These are phyloP conservation scores for Lophius americanus DNA, from an alignment of 2,797 vertebrate genomes.

Conservation along the genomic window DNA sequence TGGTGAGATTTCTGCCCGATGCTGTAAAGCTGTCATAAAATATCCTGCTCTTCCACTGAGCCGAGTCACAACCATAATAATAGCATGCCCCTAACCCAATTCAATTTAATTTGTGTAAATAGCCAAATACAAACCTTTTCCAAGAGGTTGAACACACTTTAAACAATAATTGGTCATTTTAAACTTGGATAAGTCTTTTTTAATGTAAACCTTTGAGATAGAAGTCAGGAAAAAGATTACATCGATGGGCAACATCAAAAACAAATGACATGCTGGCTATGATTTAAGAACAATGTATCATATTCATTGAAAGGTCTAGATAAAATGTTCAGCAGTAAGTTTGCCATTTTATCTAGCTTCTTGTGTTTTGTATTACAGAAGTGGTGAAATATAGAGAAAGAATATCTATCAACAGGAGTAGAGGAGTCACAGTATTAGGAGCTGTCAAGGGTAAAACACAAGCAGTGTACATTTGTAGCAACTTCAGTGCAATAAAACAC, in stretches of 20 bases:
- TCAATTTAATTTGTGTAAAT: neutral
- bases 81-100: neutral
- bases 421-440: constrained; percentile 34
- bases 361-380: constrained; percentile 39
- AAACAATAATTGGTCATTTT: constrained; percentile 5
- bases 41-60: neutral
- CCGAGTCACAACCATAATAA: neutral
- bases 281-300: constrained; percentile 16
- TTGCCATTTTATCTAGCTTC: constrained; percentile 44
- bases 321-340: constrained; percentile 40
- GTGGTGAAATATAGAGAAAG: constrained; percentile 28
- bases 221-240: constrained; percentile 54
- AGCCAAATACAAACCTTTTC: neutral
- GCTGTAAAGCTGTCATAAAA: neutral
- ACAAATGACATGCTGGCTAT: constrained; percentile 17
- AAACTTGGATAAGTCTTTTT: constrained; percentile 62
- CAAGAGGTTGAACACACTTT: neutral
- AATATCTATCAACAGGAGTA: constrained; percentile 24
- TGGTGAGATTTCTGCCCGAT: neutral
- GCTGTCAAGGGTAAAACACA: constrained; percentile 41
- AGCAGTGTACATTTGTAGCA: constrained; percentile 41
- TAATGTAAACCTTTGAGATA: constrained; percentile 74
- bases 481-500: constrained; percentile 27
- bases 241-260: constrained; percentile 38
- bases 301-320: constrained; percentile 42